Conservation (phyloP, 2,113 vertebrate genomes). For the Prunella fulvescens region DNA sequence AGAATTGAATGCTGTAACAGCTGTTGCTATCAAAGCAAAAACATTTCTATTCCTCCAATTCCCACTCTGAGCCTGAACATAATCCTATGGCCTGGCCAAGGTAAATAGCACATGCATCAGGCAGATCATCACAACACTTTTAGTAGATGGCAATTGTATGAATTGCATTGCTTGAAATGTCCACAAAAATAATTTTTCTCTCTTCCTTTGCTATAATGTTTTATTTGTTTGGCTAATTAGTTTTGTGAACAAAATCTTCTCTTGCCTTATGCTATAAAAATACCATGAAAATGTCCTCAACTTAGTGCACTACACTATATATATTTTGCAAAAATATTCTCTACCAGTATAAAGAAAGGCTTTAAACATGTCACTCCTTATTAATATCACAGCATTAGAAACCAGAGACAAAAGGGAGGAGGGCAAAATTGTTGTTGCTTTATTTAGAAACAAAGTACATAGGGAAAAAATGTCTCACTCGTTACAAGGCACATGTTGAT, state of each 20-base stretch:
- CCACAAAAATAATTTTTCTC: not conserved
- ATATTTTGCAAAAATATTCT: conserved; percentile 48
- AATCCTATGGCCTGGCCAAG: not conserved
- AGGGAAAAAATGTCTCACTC: conserved; percentile 16
- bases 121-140: not conserved
- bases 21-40: not conserved
- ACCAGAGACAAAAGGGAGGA: conserved; percentile 51
- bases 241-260: not conserved
- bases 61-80: not conserved
- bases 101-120: not conserved
- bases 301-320: not conserved
- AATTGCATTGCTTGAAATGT: not conserved
- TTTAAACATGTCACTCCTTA: conserved; percentile 69
- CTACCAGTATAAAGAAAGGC: conserved; percentile 62
- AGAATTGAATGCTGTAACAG: rapidly evolving
- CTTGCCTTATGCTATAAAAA: not conserved
- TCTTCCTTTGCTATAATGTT: not conserved
- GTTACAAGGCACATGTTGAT: conserved; percentile 29
- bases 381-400: conserved; percentile 70
- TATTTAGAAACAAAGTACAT: conserved; percentile 68
- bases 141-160: not conserved
- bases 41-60: not conserved
- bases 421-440: conserved; percentile 64
- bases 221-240: not conserved
- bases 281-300: not conserved